phyloP scores from a whole-genome alignment of 2,113 vertebrate species.

The Bubalus kerabau region DNA sequence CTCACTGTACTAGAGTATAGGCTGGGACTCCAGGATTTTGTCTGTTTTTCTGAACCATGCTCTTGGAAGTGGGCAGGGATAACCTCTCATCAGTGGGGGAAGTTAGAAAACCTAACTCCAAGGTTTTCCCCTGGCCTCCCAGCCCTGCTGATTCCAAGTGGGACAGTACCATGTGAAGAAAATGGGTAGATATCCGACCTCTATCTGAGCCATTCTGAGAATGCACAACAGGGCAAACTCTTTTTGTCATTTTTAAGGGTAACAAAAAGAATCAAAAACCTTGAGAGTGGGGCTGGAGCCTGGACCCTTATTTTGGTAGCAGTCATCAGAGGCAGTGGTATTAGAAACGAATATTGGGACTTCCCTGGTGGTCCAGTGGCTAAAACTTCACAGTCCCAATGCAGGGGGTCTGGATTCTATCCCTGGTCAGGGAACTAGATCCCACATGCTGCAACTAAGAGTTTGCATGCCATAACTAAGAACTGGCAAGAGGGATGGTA shows the following conservation, averaged over 20 bases:
- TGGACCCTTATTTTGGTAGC: neutral
- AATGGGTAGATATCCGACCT: neutral
- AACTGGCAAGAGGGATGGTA: neutral
- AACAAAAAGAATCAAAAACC: neutral
- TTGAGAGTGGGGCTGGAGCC: neutral
- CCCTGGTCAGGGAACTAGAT: neutral
- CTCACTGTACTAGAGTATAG: neutral
- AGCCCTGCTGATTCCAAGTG: neutral
- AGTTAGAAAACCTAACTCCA: neutral
- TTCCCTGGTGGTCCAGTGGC: neutral
- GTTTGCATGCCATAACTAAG: neutral
- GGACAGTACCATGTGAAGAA: neutral
- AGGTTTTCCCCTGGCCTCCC: neutral
- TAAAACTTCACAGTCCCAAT: neutral
- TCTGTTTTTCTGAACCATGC: neutral
- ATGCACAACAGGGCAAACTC: neutral
- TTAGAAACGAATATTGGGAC: neutral
- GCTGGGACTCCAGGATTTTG: neutral
- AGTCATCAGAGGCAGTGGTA: neutral
- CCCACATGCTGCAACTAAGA: neutral
- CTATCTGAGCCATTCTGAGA: neutral
- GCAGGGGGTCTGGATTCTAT: neutral
- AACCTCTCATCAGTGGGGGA: neutral
- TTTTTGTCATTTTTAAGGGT: neutral
- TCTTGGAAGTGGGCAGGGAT: neutral